Base-by-base conservation (phyloP, 2,888 invertebrate species). In the Zelleria hepariella region DNA sequence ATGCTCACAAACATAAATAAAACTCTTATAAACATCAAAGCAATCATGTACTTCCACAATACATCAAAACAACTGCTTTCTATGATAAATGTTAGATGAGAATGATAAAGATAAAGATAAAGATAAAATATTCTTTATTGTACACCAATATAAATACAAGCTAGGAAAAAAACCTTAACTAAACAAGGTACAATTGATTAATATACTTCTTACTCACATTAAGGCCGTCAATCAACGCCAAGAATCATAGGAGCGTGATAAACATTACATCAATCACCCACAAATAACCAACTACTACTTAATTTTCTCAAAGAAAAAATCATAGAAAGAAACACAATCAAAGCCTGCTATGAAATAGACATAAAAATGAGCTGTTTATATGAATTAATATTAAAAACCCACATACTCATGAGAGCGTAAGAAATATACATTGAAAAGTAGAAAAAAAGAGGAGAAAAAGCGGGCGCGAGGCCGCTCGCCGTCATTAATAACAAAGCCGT, bases 401-500 rank as follows among this genome's bases (percentile, higher is more conserved):
- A 23, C 57, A 32, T 24, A 60, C 25, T 42, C 10, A 59, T 42
- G 10, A 24, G 59, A 54, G 32, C 5, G n/a, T 24, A 24, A 57
- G 24, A 51, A 48, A 58, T 27, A 53, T 26, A 57, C 18, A 58
- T 51, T 55, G 32, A 55, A 27, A 55, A 55, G 26, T 20, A 76
- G 32, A 80, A 82, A 78, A 59, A 75, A 68, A 66, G 73, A 69
- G 78, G 77, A 75, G 76, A 72, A 68, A 70, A 68, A 72, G 70
- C 66, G 66, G 71, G 75, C 74, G 74, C 72, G 51, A 47, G 20
- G 53, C 53, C 24, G 69, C 67, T 67, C 72, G 72, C 66, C 71
- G 70, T 79, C 86, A 83, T 86, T 86, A 86, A 86, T 86, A 86
- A 86, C 83, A 77, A 75, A 85, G 79, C 85, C 85, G 83, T 82